Base-by-base conservation (phyloP, 2,797 vertebrate genomes). In the Apodemus agrarius region DNA sequence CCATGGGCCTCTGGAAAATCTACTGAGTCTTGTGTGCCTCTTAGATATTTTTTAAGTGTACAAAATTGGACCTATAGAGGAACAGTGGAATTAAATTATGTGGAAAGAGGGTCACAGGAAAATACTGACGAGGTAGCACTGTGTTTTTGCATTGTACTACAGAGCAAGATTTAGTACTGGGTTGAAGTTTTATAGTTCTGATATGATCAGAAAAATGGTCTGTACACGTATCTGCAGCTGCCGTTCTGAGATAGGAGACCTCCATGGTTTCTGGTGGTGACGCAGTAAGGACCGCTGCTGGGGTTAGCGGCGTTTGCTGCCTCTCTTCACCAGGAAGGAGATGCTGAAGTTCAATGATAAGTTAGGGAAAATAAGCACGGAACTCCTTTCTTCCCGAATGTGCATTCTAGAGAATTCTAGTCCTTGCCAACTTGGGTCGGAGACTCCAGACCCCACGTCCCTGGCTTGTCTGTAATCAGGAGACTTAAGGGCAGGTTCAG, bases 221-320 rank as follows among this genome's bases (percentile, higher is more conserved):
- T 54, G 63, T 49, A 34, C 21, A 57, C 75, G 72, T 21, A 7
- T 63, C 87, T n/a, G 12, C 31, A 3, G 4, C 61, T 57, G 69
- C 75, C 49, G 3, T 29, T 8, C 22, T 4, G 3, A n/a, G 37
- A 49, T 37, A n/a, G n/a, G 78, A 65, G 76, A 75, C 76, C 61
- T 59, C 79, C 88, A 65, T 63, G 37, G 75, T 84, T 89, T 94
- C 90, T 34, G 31, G n/a, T 63, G 40, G 14, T 69, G 78, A 83
- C n/a, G n/a, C 49, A 93, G 17, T 40, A 19, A n/a, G 63, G 19
- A 34, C 59, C 29, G 74, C 37, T 49, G 6, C 19, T 4, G 34
- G 37, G 69, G 59, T 63, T 37, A 10, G 29, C 10, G 59, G 10
- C 19, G 1, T 65, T 84, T 81, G 6, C 26, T 81, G 43, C 17